Percentiles rank a stretch among this genome's conserved stretches.
These are phyloP conservation scores for Ophioninae sp. DNA, from an alignment of 2,888 invertebrate species.

Conservation along the genomic window DNA sequence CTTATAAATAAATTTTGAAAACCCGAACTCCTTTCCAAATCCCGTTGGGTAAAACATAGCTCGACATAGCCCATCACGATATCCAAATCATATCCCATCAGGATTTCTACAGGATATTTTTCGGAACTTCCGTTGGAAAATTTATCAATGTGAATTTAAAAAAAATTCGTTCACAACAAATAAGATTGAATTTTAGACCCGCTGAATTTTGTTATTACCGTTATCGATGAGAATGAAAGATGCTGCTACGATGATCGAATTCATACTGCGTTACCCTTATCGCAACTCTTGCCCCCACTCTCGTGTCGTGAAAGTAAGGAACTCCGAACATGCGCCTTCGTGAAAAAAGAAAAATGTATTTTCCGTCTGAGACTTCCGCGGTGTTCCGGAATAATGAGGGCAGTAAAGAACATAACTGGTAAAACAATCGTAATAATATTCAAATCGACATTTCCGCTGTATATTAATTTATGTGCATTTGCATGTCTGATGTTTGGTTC, in stretches of 20 bases:
- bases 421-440: neutral
- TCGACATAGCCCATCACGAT: neutral
- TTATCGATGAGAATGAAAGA: neutral
- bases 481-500: neutral
- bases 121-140: neutral
- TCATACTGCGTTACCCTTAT: neutral
- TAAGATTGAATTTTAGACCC: neutral
- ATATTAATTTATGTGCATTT: neutral
- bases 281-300: neutral
- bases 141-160: neutral
- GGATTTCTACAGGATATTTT: neutral
- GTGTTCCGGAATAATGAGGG: neutral
- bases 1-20: too few relatives aligned
- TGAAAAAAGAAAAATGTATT: neutral
- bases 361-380: neutral
- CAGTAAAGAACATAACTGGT: neutral
- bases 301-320: neutral
- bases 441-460: neutral
- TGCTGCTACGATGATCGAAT: neutral
- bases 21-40: too few relatives aligned
- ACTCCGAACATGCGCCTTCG: neutral
- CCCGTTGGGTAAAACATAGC: neutral
- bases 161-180: neutral
- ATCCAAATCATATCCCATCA: too few relatives aligned
- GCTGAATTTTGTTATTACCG: neutral